phyloP scores from a whole-genome alignment of 2,113 vertebrate genomes.

The Lamprotornis superbus region DNA sequence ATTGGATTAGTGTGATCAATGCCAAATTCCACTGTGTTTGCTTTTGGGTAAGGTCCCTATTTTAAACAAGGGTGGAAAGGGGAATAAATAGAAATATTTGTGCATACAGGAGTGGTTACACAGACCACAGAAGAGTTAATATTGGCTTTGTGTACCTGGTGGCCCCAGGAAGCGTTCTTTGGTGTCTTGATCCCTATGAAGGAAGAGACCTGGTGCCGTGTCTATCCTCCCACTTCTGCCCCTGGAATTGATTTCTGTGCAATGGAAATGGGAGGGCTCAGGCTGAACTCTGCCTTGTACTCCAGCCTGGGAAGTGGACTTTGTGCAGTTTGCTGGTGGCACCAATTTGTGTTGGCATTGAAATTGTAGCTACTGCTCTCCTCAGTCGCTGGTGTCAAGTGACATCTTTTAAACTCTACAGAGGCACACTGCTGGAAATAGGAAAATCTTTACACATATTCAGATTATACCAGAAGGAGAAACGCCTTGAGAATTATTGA shows the following conservation, averaged over 20 bases:
- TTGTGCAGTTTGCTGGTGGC: neutral
- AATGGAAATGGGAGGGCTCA: neutral
- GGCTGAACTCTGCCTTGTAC: neutral
- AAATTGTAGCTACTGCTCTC: neutral
- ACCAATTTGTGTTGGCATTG: neutral
- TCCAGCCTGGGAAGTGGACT: neutral
- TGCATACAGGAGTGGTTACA: neutral
- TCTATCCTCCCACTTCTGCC: neutral
- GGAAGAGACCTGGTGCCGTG: neutral
- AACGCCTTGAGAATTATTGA: neutral
- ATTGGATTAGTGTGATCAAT: neutral
- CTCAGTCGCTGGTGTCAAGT: neutral
- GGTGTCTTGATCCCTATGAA: neutral
- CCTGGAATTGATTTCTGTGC: neutral
- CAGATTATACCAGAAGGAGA: neutral
- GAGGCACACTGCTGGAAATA: neutral
- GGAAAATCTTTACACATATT: neutral
- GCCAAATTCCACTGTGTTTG: neutral
- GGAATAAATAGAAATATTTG: neutral
- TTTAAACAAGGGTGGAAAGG: neutral
- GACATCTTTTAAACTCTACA: neutral
- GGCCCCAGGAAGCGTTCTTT: neutral
- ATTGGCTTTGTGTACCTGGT: neutral
- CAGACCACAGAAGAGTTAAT: neutral
- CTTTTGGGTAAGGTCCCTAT: neutral